Conservation (phyloP, 2,888 invertebrate species). For the Rhyacophila evoluta region DNA sequence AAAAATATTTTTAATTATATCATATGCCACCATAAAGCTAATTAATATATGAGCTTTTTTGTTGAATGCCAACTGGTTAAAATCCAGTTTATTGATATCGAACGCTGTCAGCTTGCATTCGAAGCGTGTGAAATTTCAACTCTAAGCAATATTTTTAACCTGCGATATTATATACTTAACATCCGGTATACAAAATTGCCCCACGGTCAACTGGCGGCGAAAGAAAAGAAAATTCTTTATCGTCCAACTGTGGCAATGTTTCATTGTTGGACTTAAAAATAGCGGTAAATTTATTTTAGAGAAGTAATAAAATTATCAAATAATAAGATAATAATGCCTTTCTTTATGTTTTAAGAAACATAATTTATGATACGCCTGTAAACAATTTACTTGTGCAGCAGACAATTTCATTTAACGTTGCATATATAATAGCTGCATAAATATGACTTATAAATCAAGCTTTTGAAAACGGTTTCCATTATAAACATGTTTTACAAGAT, state of each 20-base stretch:
- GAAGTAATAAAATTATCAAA: constrained; percentile 4
- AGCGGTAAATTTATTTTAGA: not conserved
- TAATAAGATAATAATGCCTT: not conserved
- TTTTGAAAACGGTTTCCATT: not conserved
- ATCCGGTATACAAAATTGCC: not conserved
- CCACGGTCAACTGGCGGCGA: not conserved
- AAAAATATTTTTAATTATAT: too few species aligned
- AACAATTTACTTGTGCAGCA: not conserved
- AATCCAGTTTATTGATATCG: too few species aligned
- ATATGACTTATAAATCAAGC: not conserved
- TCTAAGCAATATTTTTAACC: not conserved
- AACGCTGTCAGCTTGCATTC: not conserved
- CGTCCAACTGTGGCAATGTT: not conserved
- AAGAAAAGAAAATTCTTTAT: not conserved
- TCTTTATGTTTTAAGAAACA: not conserved
- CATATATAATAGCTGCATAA: not conserved
- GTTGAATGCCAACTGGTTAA: too few species aligned
- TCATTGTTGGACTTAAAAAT: not conserved
- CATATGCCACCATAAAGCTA: too few species aligned
- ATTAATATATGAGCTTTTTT: too few species aligned
- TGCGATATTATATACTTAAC: not conserved
- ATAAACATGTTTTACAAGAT: not conserved
- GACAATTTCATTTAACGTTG: not conserved
- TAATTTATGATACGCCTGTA: not conserved
- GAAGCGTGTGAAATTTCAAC: not conserved